Conservation (phyloP, 2,797 vertebrate species). For the Sus cebifrons region DNA sequence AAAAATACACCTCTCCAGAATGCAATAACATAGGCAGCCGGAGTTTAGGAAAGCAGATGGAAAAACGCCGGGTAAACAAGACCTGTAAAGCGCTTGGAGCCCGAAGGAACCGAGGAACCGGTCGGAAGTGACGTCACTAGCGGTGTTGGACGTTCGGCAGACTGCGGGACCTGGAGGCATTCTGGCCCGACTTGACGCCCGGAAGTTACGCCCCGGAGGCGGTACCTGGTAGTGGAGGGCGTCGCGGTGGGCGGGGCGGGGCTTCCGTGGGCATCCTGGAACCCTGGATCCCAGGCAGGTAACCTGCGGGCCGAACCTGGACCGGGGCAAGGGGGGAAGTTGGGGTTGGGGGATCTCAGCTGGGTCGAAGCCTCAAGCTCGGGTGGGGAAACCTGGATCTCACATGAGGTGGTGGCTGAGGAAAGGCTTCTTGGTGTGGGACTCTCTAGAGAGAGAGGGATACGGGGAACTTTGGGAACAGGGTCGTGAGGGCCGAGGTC, state of each 20-base stretch:
- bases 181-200: neutral
- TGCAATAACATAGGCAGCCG: neutral
- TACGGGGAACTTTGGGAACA: neutral
- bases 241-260: conserved; percentile 45
- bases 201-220: conserved; percentile 58
- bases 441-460: neutral
- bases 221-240: neutral
- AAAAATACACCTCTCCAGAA: neutral
- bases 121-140: neutral
- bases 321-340: neutral
- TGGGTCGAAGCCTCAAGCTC: rapidly evolving
- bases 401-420: neutral
- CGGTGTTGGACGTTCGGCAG: rapidly evolving
- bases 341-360: rapidly evolving
- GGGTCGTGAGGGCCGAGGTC: neutral
- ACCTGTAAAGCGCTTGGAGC: rapidly evolving
- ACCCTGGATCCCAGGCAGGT: conserved; percentile 21
- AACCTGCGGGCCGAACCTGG: neutral
- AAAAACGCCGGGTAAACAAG: neutral
- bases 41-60: neutral
- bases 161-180: rapidly evolving
- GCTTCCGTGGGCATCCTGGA: neutral
- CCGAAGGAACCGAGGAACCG: rapidly evolving
- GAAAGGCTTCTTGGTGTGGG: neutral
- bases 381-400: neutral